A percentile compares a stretch with the other conserved stretches of the same genome.
Evolutionary conservation across 2,797 vertebrate genomes (phyloP).

Genomic region (Cygnus olor): DNA sequence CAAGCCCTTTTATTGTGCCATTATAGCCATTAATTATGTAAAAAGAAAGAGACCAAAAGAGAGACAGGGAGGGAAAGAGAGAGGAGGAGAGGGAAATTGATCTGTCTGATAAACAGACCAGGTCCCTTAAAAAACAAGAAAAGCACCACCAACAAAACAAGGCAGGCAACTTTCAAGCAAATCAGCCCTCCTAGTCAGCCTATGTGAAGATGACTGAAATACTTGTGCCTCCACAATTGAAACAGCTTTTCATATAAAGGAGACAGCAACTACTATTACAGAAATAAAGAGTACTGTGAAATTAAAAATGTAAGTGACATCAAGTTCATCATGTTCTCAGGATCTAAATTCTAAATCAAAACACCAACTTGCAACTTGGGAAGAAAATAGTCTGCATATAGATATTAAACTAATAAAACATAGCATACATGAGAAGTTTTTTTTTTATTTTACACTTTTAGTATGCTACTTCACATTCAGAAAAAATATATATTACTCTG

Average conservation of each 20-base stretch:
- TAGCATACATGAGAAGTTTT: not conserved
- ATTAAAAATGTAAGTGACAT: not conserved
- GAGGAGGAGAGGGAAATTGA: not conserved
- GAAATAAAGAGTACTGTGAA: not conserved
- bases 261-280: not conserved
- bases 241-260: not conserved
- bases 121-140: not conserved
- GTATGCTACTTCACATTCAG: not conserved
- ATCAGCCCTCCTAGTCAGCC: not conserved
- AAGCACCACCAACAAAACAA: too few species aligned
- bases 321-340: not conserved
- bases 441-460: not conserved
- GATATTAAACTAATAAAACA: not conserved
- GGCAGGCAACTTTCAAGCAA: not conserved
- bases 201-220: not conserved
- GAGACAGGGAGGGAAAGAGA: not conserved
- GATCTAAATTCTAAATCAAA: not conserved
- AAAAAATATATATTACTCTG: not conserved
- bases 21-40: not conserved
- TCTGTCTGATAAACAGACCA: not conserved
- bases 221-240: not conserved
- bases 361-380: not conserved
- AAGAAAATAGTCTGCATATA: not conserved
- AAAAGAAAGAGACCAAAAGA: not conserved
- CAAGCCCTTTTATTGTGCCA: not conserved